Percentiles rank a stretch among this genome's conserved stretches.
phyloP scores from a whole-genome alignment of 2,888 invertebrate species.

The Agrilus mali region DNA sequence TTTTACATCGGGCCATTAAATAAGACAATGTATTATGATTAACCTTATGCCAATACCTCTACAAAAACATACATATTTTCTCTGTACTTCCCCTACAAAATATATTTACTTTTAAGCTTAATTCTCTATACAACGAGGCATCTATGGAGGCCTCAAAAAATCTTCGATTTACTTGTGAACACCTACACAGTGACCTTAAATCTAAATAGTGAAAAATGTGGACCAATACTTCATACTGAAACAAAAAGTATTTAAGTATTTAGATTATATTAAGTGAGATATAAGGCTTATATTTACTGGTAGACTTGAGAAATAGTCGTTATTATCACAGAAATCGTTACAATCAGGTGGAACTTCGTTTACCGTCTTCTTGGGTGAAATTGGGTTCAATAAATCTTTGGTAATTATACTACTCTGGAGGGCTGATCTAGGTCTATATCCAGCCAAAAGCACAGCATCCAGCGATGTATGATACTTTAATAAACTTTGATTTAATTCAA shows the following conservation, averaged over 20 bases:
- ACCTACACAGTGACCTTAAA: conserved; percentile 60
- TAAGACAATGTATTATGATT: conserved; percentile 45
- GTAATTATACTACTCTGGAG: conserved; percentile 20
- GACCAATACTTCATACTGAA: conserved; percentile 72
- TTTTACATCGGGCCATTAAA: conserved; percentile 46
- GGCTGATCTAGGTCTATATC: conserved; percentile 31
- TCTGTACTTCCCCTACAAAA: too few species aligned
- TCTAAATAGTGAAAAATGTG: conserved; percentile 72
- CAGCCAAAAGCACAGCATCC: conserved; percentile 72
- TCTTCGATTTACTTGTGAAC: conserved; percentile 62
- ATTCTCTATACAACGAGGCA: conserved; percentile 60
- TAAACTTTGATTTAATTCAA: conserved; percentile 75
- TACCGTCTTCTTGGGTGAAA: conserved; percentile 2
- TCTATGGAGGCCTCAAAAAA: conserved; percentile 63
- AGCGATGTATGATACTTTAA: conserved; percentile 79
- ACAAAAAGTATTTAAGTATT: conserved; percentile 16
- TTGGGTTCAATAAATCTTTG: conserved; percentile 16
- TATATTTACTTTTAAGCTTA: conserved; percentile 53
- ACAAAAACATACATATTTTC: not conserved
- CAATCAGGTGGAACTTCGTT: not conserved
- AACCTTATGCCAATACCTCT: conserved; percentile 66
- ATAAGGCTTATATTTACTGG: conserved; percentile 27
- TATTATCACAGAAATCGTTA: conserved; percentile 3
- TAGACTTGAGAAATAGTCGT: conserved; percentile 21
- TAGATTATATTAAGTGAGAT: too few species aligned